Percentiles rank a stretch among this genome's conserved stretches.
phyloP scores from a whole-genome alignment of 2,888 invertebrate genomes.

The Ectobius pallidus region DNA sequence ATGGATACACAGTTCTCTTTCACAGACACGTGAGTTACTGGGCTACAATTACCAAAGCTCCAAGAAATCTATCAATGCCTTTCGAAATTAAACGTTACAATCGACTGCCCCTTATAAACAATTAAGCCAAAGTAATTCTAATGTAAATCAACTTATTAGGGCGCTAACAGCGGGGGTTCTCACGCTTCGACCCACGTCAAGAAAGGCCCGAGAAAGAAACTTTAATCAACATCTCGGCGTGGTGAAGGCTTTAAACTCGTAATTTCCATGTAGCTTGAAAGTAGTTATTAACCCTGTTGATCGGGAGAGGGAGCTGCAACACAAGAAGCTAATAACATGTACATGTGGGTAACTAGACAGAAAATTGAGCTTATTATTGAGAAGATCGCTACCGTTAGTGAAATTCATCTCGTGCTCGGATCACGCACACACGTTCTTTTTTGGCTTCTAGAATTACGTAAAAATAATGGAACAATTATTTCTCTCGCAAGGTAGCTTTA shows the following conservation, averaged over 20 bases:
- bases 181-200: conserved; percentile 16
- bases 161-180: neutral
- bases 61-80: no score
- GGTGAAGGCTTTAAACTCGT: neutral
- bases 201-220: no score
- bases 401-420: neutral
- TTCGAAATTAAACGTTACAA: no score
- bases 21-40: no score
- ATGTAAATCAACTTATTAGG: no score
- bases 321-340: conserved; percentile 20
- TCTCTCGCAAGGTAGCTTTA: neutral
- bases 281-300: conserved; percentile 2
- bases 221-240: neutral
- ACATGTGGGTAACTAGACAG: conserved; percentile 14
- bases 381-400: neutral
- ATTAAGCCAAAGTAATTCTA: no score
- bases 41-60: no score
- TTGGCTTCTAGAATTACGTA: conserved; percentile 18
- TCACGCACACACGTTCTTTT: neutral
- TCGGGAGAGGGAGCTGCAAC: no score
- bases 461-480: conserved; percentile 15
- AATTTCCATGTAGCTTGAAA: conserved; percentile 12
- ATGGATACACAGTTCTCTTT: no score
- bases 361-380: conserved; percentile 7
- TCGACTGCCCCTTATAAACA: no score